A percentile compares a stretch with the other conserved stretches of the same genome.
Conservation (phyloP, 2,113 vertebrate genomes). For the Sebastes fasciatus region DNA sequence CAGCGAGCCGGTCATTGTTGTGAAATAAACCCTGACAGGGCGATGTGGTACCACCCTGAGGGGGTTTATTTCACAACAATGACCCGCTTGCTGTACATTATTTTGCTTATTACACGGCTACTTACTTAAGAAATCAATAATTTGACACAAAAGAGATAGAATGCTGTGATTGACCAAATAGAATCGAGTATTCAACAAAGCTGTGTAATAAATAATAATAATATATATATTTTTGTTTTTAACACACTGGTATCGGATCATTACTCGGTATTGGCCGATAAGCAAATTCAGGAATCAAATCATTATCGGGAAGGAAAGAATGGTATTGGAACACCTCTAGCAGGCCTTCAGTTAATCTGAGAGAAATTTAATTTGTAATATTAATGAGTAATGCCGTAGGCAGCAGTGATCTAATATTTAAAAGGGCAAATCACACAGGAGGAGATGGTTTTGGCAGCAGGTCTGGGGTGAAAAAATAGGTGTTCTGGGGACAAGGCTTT, state of each 20-base stretch:
- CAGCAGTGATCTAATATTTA: slow-evolving; percentile 47
- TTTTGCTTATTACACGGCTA: too few relatives aligned
- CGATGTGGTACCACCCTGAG: too few relatives aligned
- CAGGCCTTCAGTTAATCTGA: background rate
- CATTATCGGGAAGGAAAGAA: background rate
- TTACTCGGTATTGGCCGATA: background rate
- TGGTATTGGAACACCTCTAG: background rate
- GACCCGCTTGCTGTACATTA: too few relatives aligned
- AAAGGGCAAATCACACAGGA: slow-evolving; percentile 45
- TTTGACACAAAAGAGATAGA: too few relatives aligned
- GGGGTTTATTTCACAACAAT: too few relatives aligned
- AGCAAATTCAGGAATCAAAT: background rate
- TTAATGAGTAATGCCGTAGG: slow-evolving; percentile 7
- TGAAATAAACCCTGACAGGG: too few relatives aligned
- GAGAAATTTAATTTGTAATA: slow-evolving; percentile 24
- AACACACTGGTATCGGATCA: background rate
- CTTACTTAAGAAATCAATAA: too few relatives aligned
- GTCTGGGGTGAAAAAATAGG: slow-evolving; percentile 33
- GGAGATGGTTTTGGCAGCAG: slow-evolving; percentile 35
- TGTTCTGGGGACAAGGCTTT: slow-evolving; percentile 53
- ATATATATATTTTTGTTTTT: too few relatives aligned
- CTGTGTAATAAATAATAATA: too few relatives aligned
- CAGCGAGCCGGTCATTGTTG: too few relatives aligned
- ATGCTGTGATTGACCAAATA: too few relatives aligned
- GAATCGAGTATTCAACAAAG: too few relatives aligned